These are phyloP conservation scores for Andrena chrysosceles DNA, from an alignment of 2,888 invertebrate species.

Conservation along the genomic window DNA sequence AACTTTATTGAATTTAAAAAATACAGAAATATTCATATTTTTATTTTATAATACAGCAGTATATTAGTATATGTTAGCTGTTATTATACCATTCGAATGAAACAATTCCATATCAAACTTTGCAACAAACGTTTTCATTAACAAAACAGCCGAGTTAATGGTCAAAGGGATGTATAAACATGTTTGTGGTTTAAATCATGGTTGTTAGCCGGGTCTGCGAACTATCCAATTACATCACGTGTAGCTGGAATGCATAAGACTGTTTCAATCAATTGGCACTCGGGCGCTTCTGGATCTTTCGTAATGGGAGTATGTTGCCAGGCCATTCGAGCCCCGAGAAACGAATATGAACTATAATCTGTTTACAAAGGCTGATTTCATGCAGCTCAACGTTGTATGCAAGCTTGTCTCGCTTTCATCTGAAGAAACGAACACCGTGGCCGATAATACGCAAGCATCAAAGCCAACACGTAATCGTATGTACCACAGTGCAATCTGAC, in stretches of 20 bases:
- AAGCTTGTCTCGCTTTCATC: constrained; percentile 36
- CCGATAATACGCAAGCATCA: background rate
- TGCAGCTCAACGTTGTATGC: constrained; percentile 29
- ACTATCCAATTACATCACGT: constrained; percentile 66
- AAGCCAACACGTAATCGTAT: background rate
- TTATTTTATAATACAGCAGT: too few relatives aligned
- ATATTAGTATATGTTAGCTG: too few relatives aligned
- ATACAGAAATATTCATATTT: too few relatives aligned
- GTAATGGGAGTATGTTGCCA: constrained; percentile 64
- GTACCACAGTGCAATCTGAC: background rate
- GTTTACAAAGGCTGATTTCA: constrained; percentile 63
- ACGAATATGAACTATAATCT: constrained; percentile 63
- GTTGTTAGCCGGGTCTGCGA: constrained; percentile 52
- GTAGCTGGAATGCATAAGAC: constrained; percentile 64
- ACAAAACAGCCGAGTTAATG: background rate
- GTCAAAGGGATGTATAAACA: constrained; percentile 7
- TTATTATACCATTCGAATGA: background rate
- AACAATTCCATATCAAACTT: background rate
- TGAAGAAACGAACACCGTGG: constrained; percentile 20
- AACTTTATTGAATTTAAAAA: too few relatives aligned
- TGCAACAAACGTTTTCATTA: background rate
- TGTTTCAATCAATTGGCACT: constrained; percentile 71
- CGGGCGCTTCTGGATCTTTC: constrained; percentile 71
- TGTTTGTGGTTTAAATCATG: constrained; percentile 31
- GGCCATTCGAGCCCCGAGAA: constrained; percentile 44